Evolutionary conservation across 2,888 invertebrate genomes (phyloP).

Genomic region (Thereva nobilitata): DNA sequence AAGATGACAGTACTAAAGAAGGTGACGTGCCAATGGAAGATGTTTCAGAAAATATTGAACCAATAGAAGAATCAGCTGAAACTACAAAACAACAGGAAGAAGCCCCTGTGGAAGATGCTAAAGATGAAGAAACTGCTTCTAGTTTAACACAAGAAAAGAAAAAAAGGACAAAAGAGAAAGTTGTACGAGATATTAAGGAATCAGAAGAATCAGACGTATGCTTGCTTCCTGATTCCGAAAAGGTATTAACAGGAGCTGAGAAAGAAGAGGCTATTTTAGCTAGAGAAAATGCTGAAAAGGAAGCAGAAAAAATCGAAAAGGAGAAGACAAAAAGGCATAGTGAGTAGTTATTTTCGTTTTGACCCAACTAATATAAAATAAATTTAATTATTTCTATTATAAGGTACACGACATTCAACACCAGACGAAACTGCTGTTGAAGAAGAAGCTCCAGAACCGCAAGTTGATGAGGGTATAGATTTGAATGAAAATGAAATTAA

Average conservation of each 20-base stretch:
- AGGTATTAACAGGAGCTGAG: conserved; percentile 70
- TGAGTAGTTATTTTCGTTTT: neutral
- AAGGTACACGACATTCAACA: conserved; percentile 36
- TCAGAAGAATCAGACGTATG: conserved; percentile 70
- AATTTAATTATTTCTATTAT: neutral
- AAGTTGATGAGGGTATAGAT: conserved; percentile 45
- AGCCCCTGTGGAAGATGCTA: conserved; percentile 36
- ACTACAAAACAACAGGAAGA: conserved; percentile 38
- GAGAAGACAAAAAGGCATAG: conserved; percentile 28
- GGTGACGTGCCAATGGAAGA: conserved; percentile 38
- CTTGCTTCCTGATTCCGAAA: conserved; percentile 69
- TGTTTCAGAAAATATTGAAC: conserved; percentile 40
- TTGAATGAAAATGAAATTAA: conserved; percentile 57
- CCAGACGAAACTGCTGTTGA: conserved; percentile 59
- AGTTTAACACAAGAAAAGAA: no score
- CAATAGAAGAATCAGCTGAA: conserved; percentile 35
- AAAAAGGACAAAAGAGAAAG: neutral
- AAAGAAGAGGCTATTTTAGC: conserved; percentile 63
- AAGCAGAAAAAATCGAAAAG: conserved; percentile 40
- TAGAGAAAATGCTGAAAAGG: conserved; percentile 54
- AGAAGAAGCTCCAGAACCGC: conserved; percentile 58
- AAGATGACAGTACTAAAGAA: neutral
- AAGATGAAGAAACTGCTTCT: conserved; percentile 29
- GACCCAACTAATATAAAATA: neutral
- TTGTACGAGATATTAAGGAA: conserved; percentile 56